Conservation (phyloP, 2,113 vertebrate genomes). For the Sylvilagus bachmani region DNA sequence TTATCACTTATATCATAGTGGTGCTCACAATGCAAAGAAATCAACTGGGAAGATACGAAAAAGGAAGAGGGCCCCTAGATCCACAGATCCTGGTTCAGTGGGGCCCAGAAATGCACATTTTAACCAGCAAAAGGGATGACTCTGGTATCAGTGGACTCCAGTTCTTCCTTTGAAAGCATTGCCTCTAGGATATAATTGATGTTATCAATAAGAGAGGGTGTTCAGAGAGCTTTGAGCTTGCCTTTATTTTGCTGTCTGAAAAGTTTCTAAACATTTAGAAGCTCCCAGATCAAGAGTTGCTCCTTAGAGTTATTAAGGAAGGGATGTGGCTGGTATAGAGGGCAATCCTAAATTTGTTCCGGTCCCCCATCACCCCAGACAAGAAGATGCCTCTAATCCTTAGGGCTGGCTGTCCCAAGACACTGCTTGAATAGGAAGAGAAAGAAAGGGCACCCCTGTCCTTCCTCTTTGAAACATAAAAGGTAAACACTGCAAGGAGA, state of each 20-base stretch:
- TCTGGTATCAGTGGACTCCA: not conserved
- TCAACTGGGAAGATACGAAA: not conserved
- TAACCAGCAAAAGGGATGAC: not conserved
- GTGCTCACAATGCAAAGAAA: not conserved
- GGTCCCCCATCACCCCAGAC: slow-evolving; percentile 54
- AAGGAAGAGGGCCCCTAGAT: not conserved
- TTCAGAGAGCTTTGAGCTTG: not conserved
- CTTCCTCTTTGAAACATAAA: slow-evolving; percentile 78
- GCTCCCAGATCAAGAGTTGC: slow-evolving; percentile 53
- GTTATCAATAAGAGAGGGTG: not conserved
- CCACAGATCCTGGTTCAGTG: not conserved
- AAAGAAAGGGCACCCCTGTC: slow-evolving; percentile 64
- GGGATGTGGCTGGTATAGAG: slow-evolving; percentile 52
- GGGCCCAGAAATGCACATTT: not conserved
- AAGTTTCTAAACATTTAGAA: slow-evolving; percentile 63
- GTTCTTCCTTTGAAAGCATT: not conserved
- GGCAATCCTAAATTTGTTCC: slow-evolving; percentile 79
- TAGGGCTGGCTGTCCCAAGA: slow-evolving; percentile 56
- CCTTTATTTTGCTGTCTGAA: slow-evolving; percentile 61
- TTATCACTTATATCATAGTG: not conserved
- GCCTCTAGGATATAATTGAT: not conserved
- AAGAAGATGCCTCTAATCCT: slow-evolving; percentile 71
- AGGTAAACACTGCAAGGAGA: slow-evolving; percentile 73
- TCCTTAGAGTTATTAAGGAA: slow-evolving; percentile 64
- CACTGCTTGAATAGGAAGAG: slow-evolving; percentile 59